Evolutionary conservation across 1,140 invertebrate species (phyloP).

Genomic region (Sitophilus oryzae): DNA sequence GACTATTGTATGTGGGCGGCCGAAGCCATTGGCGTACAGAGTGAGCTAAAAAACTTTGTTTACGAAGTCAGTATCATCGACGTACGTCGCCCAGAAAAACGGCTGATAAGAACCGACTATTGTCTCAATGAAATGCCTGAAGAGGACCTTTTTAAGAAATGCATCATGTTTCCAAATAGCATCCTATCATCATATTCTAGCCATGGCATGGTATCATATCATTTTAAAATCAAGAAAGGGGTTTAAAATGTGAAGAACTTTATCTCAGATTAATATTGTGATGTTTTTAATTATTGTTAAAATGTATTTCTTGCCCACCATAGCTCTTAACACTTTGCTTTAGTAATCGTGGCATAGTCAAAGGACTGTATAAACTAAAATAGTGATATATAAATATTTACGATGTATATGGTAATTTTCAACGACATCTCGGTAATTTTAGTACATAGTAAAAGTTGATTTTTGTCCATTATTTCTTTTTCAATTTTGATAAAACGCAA

Average conservation of each 20-base stretch:
- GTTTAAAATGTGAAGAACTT: conserved; percentile 8
- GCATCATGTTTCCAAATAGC: conserved; percentile 32
- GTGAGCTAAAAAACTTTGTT: conserved; percentile 27
- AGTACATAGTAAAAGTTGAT: too few species aligned
- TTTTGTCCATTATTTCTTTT: too few species aligned
- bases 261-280: too few species aligned
- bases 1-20: conserved; percentile 35
- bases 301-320: too few species aligned
- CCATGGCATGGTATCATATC: conserved; percentile 31
- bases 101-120: conserved; percentile 31
- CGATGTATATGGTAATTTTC: too few species aligned
- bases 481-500: too few species aligned
- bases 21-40: conserved; percentile 30
- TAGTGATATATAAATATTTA: too few species aligned
- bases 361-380: too few species aligned
- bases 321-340: too few species aligned
- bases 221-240: conserved; percentile 26
- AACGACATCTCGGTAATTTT: too few species aligned
- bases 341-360: too few species aligned
- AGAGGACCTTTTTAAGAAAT: conserved; percentile 34
- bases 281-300: too few species aligned
- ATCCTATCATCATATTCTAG: conserved; percentile 30
- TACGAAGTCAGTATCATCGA: conserved; percentile 34
- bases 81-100: conserved; percentile 29
- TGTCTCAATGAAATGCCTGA: conserved; percentile 32